Conservation (phyloP, 2,888 invertebrate genomes). For the Nomada hirtipes region DNA sequence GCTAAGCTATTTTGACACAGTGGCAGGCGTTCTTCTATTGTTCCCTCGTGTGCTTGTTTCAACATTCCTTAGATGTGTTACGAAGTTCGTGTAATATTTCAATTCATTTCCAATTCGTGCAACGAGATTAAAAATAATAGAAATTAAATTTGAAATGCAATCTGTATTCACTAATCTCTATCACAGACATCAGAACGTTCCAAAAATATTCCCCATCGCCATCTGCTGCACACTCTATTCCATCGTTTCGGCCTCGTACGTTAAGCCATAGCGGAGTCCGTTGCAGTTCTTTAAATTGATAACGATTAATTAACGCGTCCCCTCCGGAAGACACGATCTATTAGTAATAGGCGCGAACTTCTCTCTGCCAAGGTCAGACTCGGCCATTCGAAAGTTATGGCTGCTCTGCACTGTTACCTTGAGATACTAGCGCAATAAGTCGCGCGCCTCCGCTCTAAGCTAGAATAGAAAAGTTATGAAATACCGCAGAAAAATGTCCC, state of each 20-base stretch:
- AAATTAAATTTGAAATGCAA: background rate
- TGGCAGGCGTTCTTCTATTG: slow-evolving; percentile 60
- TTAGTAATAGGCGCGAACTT: slow-evolving; percentile 48
- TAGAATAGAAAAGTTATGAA: background rate
- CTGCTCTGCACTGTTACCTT: slow-evolving; percentile 52
- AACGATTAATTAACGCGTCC: slow-evolving; percentile 69
- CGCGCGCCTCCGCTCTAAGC: background rate
- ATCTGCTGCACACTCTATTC: background rate
- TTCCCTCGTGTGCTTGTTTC: slow-evolving; percentile 12
- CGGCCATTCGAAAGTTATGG: slow-evolving; percentile 59
- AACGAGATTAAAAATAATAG: too few relatives aligned
- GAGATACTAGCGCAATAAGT: slow-evolving; percentile 23
- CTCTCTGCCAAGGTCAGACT: slow-evolving; percentile 66
- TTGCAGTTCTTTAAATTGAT: slow-evolving; percentile 65
- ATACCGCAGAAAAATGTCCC: background rate
- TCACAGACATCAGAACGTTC: too few relatives aligned
- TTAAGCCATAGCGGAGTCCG: slow-evolving; percentile 52
- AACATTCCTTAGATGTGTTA: slow-evolving; percentile 15
- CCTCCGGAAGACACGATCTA: slow-evolving; percentile 47
- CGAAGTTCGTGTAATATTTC: slow-evolving; percentile 30
- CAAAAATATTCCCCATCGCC: too few relatives aligned
- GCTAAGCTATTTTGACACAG: slow-evolving; percentile 68
- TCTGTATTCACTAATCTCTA: too few relatives aligned
- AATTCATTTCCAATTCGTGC: too few relatives aligned
- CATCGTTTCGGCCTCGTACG: slow-evolving; percentile 24